These are phyloP conservation scores for Anastrepha ludens DNA, from an alignment of 1,140 invertebrate genomes.

Conservation along the genomic window DNA sequence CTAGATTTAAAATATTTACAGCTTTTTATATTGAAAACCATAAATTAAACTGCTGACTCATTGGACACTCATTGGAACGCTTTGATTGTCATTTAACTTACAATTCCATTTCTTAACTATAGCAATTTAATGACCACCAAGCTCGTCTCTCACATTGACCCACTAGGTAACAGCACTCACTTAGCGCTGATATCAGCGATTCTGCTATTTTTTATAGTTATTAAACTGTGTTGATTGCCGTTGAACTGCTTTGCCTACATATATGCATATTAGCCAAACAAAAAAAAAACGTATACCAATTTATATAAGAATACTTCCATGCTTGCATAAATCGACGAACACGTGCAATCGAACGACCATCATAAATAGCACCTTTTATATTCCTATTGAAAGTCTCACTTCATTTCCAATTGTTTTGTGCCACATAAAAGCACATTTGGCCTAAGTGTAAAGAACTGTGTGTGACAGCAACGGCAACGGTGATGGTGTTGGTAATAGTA, in stretches of 20 bases:
- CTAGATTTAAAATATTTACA: not conserved
- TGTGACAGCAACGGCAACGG: not conserved
- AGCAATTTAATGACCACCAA: constrained; percentile 5
- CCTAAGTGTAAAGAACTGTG: not conserved
- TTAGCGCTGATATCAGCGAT: not conserved
- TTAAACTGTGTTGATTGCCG: not conserved
- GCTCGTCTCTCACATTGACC: constrained; percentile 1
- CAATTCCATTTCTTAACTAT: too few species aligned
- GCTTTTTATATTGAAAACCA: not conserved
- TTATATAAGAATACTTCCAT: not conserved
- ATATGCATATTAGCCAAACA: not conserved
- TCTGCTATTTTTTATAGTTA: not conserved
- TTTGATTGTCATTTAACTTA: not conserved
- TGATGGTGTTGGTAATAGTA: not conserved
- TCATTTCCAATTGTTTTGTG: not conserved
- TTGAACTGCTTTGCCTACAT: not conserved
- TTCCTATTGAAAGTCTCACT: constrained; percentile 23
- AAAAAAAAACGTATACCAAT: not conserved
- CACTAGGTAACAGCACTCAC: not conserved
- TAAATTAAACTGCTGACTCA: not conserved
- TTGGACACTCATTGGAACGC: not conserved
- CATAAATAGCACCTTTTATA: constrained; percentile 32
- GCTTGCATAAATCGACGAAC: not conserved
- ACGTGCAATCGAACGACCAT: constrained; percentile 18
- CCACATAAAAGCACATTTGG: not conserved